Percentiles rank a stretch among this genome's conserved stretches.
Conservation (phyloP, 1,140 invertebrate species). For the Megalonaias nervosa region DNA sequence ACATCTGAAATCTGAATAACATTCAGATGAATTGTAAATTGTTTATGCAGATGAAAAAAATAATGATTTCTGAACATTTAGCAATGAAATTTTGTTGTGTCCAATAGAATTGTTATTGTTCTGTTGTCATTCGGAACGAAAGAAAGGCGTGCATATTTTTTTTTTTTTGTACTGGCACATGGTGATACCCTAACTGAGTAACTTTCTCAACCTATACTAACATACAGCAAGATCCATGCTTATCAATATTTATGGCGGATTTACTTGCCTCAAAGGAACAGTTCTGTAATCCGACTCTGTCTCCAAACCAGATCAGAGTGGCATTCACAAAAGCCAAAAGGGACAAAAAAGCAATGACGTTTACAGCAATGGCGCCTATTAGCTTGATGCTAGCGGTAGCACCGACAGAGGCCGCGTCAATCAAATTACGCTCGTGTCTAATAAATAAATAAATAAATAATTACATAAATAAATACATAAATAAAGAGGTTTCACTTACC, state of each 20-base stretch:
- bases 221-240: too few relatives aligned
- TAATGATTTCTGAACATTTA: too few relatives aligned
- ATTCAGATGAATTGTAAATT: too few relatives aligned
- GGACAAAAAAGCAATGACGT: slow-evolving; percentile 91
- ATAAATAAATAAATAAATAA: neutral
- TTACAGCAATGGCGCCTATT: slow-evolving; percentile 90
- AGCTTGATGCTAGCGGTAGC: slow-evolving; percentile 84
- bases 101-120: too few relatives aligned
- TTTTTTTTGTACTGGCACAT: neutral
- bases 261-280: slow-evolving; percentile 38
- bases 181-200: neutral
- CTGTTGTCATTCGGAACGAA: too few relatives aligned
- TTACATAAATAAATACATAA: too few relatives aligned
- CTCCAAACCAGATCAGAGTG: slow-evolving; percentile 84
- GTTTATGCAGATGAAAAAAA: too few relatives aligned
- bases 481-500: too few relatives aligned
- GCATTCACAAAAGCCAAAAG: slow-evolving; percentile 87
- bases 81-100: too few relatives aligned
- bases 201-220: neutral
- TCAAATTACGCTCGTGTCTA: slow-evolving; percentile 84
- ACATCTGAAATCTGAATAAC: too few relatives aligned
- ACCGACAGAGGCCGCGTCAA: slow-evolving; percentile 91
- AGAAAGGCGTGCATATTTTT: too few relatives aligned
- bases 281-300: slow-evolving; percentile 78
- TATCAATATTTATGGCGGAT: too few relatives aligned